Evolutionary conservation across 2,888 invertebrate species (phyloP).

Genomic region (Nesidiocoris tenuis): DNA sequence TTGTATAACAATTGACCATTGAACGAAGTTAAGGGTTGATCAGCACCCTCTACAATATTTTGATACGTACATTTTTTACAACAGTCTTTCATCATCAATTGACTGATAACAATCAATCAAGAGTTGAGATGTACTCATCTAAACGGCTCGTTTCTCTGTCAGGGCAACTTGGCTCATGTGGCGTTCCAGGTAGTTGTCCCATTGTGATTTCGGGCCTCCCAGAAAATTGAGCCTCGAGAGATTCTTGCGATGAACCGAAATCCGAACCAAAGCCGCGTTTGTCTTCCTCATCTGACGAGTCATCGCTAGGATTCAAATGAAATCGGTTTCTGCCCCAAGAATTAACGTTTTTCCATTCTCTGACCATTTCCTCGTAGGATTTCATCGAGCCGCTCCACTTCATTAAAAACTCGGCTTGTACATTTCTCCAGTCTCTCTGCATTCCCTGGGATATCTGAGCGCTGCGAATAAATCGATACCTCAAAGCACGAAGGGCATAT

Average conservation of each 20-base stretch:
- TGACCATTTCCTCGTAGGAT: background rate
- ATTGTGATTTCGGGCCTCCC: no score
- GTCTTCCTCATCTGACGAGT: background rate
- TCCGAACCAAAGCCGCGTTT: background rate
- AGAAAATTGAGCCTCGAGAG: background rate
- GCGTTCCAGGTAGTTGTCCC: background rate
- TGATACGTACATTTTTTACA: no score
- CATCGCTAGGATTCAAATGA: background rate
- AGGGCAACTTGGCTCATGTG: background rate
- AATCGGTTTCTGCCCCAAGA: background rate
- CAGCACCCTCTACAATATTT: no score
- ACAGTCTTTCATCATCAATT: no score
- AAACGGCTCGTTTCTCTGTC: background rate
- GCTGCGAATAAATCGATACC: no score
- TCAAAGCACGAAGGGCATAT: no score
- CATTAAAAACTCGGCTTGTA: background rate
- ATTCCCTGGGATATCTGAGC: no score
- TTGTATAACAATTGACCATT: no score
- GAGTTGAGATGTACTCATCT: background rate
- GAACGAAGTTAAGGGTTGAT: no score
- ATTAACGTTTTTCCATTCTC: background rate
- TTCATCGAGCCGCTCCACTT: background rate
- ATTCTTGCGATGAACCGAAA: background rate
- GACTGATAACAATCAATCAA: no score
- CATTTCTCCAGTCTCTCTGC: background rate